These are phyloP conservation scores for Lithophane semibrunnea DNA, from an alignment of 2,888 invertebrate species.

Conservation along the genomic window DNA sequence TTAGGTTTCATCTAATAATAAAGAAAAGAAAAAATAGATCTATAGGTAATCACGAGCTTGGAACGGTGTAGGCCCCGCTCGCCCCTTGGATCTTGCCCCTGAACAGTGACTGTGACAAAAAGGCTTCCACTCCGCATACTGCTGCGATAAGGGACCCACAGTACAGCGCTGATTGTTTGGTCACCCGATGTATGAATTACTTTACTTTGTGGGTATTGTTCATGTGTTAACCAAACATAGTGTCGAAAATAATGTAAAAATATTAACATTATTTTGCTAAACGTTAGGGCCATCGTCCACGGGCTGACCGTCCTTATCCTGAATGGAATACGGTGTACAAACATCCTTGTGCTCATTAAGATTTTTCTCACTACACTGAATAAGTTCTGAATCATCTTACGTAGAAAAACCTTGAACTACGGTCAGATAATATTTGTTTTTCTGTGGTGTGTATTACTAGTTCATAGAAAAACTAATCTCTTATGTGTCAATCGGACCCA, in stretches of 20 bases:
- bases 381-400: slow-evolving; percentile 2
- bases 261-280: neutral
- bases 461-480: neutral
- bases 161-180: no score
- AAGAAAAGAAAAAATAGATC: no score
- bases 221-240: neutral
- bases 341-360: neutral
- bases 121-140: no score
- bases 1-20: no score
- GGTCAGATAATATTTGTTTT: neutral
- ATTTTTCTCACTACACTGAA: neutral
- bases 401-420: slow-evolving; percentile 1
- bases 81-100: no score
- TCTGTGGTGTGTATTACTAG: neutral
- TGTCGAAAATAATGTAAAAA: neutral
- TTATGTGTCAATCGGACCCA: neutral
- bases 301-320: neutral
- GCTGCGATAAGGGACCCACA: no score
- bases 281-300: neutral
- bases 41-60: no score
- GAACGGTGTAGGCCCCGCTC: no score
- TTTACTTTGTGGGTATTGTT: neutral
- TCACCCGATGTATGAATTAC: no score
- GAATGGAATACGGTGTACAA: neutral
- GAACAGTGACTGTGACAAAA: no score